phyloP scores from a whole-genome alignment of 2,797 vertebrate species.

The Hephaestus fuliginosus region DNA sequence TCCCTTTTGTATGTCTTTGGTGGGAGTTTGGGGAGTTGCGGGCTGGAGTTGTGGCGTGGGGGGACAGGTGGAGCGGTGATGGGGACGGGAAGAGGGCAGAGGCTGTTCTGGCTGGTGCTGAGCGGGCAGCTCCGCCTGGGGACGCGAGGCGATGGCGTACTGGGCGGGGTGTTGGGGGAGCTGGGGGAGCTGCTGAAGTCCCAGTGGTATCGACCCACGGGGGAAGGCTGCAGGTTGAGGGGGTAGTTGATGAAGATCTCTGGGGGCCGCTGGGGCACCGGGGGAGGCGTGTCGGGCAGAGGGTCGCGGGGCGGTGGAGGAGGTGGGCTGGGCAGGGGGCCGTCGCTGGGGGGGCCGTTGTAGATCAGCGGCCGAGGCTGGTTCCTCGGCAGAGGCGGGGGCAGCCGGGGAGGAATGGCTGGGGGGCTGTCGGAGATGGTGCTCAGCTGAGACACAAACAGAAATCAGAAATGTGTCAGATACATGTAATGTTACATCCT shows the following conservation, averaged over 20 bases:
- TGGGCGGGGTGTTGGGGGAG: slow-evolving; percentile 88
- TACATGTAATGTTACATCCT: no score
- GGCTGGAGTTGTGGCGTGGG: slow-evolving; percentile 93
- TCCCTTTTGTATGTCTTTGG: slow-evolving; percentile 99
- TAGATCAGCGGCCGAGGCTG: slow-evolving; percentile 89
- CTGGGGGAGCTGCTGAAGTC: slow-evolving; percentile 91
- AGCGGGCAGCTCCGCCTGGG: slow-evolving; percentile 88
- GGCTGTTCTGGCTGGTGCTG: slow-evolving; percentile 89
- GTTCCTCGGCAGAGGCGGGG: slow-evolving; percentile 88
- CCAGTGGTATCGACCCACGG: slow-evolving; percentile 91
- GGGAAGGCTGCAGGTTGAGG: slow-evolving; percentile 91
- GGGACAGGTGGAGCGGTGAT: slow-evolving; percentile 91
- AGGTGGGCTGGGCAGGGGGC: slow-evolving; percentile 92
- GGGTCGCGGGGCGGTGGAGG: slow-evolving; percentile 90
- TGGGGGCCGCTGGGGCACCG: slow-evolving; percentile 91
- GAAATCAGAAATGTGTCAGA: neutral
- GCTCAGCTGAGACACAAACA: slow-evolving; percentile 80
- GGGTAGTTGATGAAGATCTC: slow-evolving; percentile 99
- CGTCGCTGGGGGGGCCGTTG: slow-evolving; percentile 84
- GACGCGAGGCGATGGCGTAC: slow-evolving; percentile 89
- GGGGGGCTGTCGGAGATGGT: slow-evolving; percentile 90
- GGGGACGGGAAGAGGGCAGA: slow-evolving; percentile 80
- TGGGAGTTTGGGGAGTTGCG: slow-evolving; percentile 95
- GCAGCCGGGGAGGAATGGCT: slow-evolving; percentile 94
- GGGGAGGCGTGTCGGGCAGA: slow-evolving; percentile 92